phyloP scores from a whole-genome alignment of 2,797 vertebrate species.

The Buceros bicornis region DNA sequence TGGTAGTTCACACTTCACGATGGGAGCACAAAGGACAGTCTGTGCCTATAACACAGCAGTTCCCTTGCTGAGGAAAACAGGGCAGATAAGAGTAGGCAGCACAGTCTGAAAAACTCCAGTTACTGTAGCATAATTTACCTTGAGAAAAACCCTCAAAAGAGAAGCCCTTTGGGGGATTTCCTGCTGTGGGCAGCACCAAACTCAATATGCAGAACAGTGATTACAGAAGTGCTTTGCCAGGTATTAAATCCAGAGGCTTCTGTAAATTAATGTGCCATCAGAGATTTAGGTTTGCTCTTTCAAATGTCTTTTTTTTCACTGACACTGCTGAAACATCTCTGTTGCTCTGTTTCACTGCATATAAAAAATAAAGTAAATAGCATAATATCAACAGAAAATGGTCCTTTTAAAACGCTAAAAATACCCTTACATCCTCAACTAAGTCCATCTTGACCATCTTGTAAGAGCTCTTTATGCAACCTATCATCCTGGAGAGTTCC shows the following conservation, averaged over 20 bases:
- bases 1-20: fast-evolving
- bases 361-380: background rate
- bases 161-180: background rate
- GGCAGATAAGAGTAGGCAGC: background rate
- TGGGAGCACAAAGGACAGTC: background rate
- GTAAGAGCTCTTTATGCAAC: background rate
- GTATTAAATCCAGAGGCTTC: background rate
- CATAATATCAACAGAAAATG: background rate
- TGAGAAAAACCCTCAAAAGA: background rate
- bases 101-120: background rate
- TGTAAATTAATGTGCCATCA: background rate
- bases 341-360: background rate
- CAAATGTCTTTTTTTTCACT: background rate
- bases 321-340: background rate
- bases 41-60: background rate
- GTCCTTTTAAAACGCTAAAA: background rate
- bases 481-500: background rate
- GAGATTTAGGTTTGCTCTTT: background rate
- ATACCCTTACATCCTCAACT: background rate
- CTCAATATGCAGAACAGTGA: background rate
- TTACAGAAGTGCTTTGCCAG: background rate
- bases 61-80: background rate
- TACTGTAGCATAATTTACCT: background rate
- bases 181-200: background rate
- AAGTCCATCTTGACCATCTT: background rate